These are phyloP conservation scores for Drosophila helvetica DNA, from an alignment of 2,888 invertebrate species.

Conservation along the genomic window DNA sequence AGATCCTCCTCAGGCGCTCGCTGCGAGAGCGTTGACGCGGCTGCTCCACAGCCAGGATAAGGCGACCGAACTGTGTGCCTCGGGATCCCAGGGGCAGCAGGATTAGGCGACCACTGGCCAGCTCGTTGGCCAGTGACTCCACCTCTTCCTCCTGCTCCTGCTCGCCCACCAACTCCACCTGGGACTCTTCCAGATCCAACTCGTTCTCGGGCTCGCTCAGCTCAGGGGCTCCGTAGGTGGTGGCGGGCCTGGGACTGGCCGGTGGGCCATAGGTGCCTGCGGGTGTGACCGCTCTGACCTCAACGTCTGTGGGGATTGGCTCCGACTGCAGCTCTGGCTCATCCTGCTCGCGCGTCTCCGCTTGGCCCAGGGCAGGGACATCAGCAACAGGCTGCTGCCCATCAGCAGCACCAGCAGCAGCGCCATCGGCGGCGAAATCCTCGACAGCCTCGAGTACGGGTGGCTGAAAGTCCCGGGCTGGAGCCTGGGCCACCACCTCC, in stretches of 20 bases:
- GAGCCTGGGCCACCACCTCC: slow-evolving; percentile 64
- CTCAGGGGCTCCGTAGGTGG: slow-evolving; percentile 73
- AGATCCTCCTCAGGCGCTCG: slow-evolving; percentile 65
- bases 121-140: slow-evolving; percentile 45
- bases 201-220: slow-evolving; percentile 59
- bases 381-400: slow-evolving; percentile 79
- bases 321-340: slow-evolving; percentile 24
- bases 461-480: slow-evolving; percentile 79
- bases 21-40: slow-evolving; percentile 54
- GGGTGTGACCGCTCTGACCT: slow-evolving; percentile 54
- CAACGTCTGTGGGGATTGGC: slow-evolving; percentile 33
- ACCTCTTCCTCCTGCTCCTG: slow-evolving; percentile 59
- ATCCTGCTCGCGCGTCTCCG: slow-evolving; percentile 23
- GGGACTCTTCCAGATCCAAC: slow-evolving; percentile 60
- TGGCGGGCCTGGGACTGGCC: slow-evolving; percentile 29
- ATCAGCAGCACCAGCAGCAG: slow-evolving; percentile 53
- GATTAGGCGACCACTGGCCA: slow-evolving; percentile 75
- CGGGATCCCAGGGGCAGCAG: slow-evolving; percentile 70
- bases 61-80: slow-evolving; percentile 65
- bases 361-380: slow-evolving; percentile 74
- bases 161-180: slow-evolving; percentile 71
- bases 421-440: slow-evolving; percentile 67
- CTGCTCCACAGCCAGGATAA: slow-evolving; percentile 64
- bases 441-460: slow-evolving; percentile 71
- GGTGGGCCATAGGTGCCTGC: slow-evolving; percentile 73